These are phyloP conservation scores for Lydus trimaculatus DNA, from an alignment of 2,888 invertebrate species.

Conservation along the genomic window DNA sequence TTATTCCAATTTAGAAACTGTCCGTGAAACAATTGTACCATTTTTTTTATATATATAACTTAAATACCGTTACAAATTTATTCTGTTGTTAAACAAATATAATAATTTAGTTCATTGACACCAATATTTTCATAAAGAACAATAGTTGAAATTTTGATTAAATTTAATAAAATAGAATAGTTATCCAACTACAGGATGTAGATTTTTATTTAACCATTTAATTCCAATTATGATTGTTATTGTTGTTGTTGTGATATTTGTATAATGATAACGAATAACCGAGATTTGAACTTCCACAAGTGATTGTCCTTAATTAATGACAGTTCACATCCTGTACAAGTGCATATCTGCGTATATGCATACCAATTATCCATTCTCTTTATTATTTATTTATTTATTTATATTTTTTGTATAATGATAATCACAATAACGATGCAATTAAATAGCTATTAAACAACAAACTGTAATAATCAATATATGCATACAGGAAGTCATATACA, in stretches of 20 bases:
- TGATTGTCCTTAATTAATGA: slow-evolving; percentile 16
- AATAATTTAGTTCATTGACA: neutral
- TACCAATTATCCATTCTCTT: neutral
- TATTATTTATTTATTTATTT: neutral
- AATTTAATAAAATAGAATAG: neutral
- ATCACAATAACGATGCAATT: slow-evolving; percentile 12
- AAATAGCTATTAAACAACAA: slow-evolving; percentile 5
- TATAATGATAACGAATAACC: slow-evolving; percentile 4
- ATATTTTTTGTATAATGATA: neutral
- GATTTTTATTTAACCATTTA: slow-evolving; percentile 6
- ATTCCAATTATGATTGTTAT: slow-evolving; percentile 5
- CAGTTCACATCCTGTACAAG: slow-evolving; percentile 10
- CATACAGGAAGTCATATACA: neutral
- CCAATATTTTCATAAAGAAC: neutral
- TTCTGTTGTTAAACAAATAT: neutral
- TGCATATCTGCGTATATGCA: neutral
- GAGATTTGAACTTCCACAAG: slow-evolving; percentile 16
- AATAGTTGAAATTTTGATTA: neutral
- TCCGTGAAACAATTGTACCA: slow-evolving; percentile 36
- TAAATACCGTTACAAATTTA: neutral
- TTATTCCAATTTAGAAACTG: slow-evolving; percentile 20
- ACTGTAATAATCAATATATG: neutral
- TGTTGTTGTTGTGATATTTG: neutral
- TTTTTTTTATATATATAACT: slow-evolving; percentile 12
- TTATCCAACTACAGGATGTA: neutral